Evolutionary conservation across 64 coral and sea anemone species (phyloP).

Genomic region (Porites australiensis): DNA sequence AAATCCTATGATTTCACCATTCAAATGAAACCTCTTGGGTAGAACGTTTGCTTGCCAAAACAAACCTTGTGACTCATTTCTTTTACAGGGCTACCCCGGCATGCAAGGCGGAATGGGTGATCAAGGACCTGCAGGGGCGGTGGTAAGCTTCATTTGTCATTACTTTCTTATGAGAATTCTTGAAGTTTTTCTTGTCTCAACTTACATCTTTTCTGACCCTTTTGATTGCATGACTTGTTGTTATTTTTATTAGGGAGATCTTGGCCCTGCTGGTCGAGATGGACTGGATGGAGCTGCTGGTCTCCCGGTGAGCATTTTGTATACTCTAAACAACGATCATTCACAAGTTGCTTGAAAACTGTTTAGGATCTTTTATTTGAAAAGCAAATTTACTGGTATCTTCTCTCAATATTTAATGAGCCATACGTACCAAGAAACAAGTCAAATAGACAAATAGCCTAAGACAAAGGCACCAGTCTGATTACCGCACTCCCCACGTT

Average conservation of each 20-base stretch:
- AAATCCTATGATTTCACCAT: no score
- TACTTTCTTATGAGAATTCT: not conserved
- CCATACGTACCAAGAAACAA: no score
- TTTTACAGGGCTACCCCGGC: conserved; percentile 26
- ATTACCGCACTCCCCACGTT: no score
- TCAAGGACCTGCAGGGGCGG: not conserved
- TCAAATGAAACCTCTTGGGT: no score
- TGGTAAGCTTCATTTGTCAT: not conserved
- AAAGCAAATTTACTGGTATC: no score
- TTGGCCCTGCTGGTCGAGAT: conserved; percentile 27
- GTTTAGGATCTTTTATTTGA: no score
- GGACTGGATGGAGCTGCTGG: conserved; percentile 21
- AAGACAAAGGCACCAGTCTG: no score
- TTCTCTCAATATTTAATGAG: no score
- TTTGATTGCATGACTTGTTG: no score
- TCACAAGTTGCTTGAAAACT: no score
- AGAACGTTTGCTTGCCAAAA: not conserved
- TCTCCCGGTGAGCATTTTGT: not conserved
- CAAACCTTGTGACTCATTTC: not conserved
- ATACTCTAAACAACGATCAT: no score
- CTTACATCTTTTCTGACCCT: not conserved
- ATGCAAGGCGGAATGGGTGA: conserved; percentile 31
- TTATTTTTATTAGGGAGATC: conserved; percentile 22
- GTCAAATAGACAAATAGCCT: no score
- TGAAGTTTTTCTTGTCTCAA: not conserved